Percentiles rank a stretch among this genome's conserved stretches.
phyloP scores from a whole-genome alignment of 1,140 invertebrate genomes.

The Drosophila willistoni region DNA sequence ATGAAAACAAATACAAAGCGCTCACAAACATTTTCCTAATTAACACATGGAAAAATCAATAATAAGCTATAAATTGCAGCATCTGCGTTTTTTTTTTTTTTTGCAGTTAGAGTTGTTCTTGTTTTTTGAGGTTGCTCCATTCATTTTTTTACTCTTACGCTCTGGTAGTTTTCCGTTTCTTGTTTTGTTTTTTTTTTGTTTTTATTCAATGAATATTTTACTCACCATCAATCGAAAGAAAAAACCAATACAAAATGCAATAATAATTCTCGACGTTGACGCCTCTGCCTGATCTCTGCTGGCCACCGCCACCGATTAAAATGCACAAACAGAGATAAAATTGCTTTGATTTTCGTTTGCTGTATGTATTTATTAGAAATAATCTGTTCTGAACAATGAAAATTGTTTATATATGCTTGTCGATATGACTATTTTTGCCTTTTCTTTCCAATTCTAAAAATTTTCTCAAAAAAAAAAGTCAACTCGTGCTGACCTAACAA shows the following conservation, averaged over 20 bases:
- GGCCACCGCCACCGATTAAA: not conserved
- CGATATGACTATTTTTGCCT: not conserved
- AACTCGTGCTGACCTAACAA: constrained; percentile 13
- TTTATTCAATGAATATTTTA: constrained; percentile 21
- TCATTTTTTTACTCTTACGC: not conserved
- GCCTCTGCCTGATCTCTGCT: constrained; percentile 4
- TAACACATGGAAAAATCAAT: constrained; percentile 17
- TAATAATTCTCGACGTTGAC: constrained; percentile 6
- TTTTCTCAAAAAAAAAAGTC: constrained; percentile 1
- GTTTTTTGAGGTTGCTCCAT: not conserved
- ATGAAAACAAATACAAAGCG: not conserved
- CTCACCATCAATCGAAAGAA: constrained; percentile 17
- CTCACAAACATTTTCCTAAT: constrained; percentile 8
- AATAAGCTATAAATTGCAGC: constrained; percentile 7
- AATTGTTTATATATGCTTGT: constrained; percentile 3
- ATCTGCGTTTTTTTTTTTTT: not conserved
- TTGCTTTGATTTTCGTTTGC: not conserved
- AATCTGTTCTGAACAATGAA: constrained; percentile 1
- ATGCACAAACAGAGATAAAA: constrained; percentile 6
- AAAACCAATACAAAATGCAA: constrained; percentile 17
- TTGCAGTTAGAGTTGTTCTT: constrained; percentile 1
- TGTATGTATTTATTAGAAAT: constrained; percentile 6
- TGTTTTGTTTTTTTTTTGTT: not conserved
- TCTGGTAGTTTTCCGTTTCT: constrained; percentile 2
- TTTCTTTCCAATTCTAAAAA: not conserved